These are phyloP conservation scores for Dryadula phaetusa DNA, from an alignment of 2,888 invertebrate species.

Conservation along the genomic window DNA sequence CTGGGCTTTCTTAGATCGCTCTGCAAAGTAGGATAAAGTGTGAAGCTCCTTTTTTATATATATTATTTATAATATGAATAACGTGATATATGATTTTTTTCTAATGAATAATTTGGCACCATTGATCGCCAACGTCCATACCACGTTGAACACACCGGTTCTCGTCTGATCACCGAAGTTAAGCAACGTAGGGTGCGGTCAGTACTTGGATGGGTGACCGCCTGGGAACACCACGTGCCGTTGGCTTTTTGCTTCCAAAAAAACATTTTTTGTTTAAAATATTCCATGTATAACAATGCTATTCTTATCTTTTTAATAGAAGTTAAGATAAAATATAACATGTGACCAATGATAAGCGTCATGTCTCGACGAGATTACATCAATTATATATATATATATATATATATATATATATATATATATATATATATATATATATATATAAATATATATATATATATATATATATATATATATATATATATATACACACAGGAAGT, in stretches of 20 bases:
- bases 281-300: background rate
- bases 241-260: slow-evolving; percentile 53
- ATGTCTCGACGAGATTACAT: background rate
- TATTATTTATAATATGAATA: too few relatives aligned
- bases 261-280: background rate
- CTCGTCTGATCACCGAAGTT: slow-evolving; percentile 65
- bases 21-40: too few relatives aligned
- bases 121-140: slow-evolving; percentile 55
- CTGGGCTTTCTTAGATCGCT: too few relatives aligned
- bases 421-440: too few relatives aligned
- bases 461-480: too few relatives aligned
- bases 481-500: too few relatives aligned
- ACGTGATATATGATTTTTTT: too few relatives aligned
- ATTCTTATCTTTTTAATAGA: background rate
- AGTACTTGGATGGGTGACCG: slow-evolving; percentile 69
- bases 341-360: background rate
- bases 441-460: too few relatives aligned
- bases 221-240: slow-evolving; percentile 65
- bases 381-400: too few relatives aligned
- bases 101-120: background rate
- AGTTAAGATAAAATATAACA: background rate
- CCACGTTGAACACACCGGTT: slow-evolving; percentile 61
- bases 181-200: slow-evolving; percentile 62
- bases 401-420: too few relatives aligned
- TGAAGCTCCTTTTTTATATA: too few relatives aligned